Evolutionary conservation across 2,113 vertebrate genomes (phyloP), one percentile per base, ranked within the genome.

Genomic region (Alaudala cheleensis): DNA sequence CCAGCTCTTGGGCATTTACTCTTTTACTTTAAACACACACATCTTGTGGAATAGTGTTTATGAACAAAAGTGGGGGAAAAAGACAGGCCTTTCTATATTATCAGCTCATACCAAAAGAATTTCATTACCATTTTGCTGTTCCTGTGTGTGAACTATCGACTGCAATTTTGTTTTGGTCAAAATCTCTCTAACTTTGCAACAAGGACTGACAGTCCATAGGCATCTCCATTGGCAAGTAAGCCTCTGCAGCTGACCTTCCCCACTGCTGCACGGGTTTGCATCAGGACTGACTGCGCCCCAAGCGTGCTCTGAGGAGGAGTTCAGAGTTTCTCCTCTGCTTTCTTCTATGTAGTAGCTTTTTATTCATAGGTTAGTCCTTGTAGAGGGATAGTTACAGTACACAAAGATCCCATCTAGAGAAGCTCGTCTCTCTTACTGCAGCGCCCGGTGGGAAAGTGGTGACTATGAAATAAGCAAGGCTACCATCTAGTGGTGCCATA

Each of bases 401-500:
- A 0, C 9, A n/a, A 5, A 14, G 31, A 80, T 62, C 29, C 51
- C 34, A 17, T 31, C 45, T 64, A 18, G 6, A 83, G n/a, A 50
- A 90, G 40, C 71, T 34, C 5, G 3, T 34, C 53, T 64, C 12
- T 49, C 15, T 56, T 1, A 0, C 58, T 40, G 58, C 73, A 45
- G 56, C 3, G 4, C 28, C 1, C 73, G 51, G 54, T 1, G 58
- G 39, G 19, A 19, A 39, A 50, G 37, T 8, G 28, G n/a, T 31
- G 66, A 34, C 6, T 9, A 40, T 70, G 67, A 50, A 85, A 54
- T 45, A 90, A 94, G 62, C 94, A 97, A 95, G 64, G 69, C 92
- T 94, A 90, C 95, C 96, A 96, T 92, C 96, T 97, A 94, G 96
- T 81, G 95, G 94, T 88, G 25, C n/a, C 56, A 0, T 9, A 22